Evolutionary conservation across 2,797 vertebrate species (phyloP).

Genomic region (Acanthopagrus latus): DNA sequence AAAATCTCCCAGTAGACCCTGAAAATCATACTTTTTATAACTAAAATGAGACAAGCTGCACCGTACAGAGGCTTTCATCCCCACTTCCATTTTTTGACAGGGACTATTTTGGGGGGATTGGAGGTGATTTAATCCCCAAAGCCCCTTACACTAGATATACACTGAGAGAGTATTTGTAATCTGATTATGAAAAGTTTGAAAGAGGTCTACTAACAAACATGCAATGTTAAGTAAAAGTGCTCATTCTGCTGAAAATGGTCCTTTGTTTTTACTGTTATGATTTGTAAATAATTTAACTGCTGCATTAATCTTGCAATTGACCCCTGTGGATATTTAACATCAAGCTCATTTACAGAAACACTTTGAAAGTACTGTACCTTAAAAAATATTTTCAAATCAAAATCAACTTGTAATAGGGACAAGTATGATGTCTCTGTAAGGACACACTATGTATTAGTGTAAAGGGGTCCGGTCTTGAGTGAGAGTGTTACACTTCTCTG

Average conservation of each 20-base stretch:
- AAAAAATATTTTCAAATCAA: too few relatives aligned
- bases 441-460: too few relatives aligned
- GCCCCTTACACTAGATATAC: neutral
- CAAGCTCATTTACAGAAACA: too few relatives aligned
- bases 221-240: neutral
- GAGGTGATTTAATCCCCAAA: conserved; percentile 11
- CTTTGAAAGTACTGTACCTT: too few relatives aligned
- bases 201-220: neutral
- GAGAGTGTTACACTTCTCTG: too few relatives aligned
- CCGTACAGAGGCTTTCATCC: conserved; percentile 49
- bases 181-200: neutral
- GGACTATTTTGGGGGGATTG: conserved; percentile 40
- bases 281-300: neutral
- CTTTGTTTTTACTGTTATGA: neutral
- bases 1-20: conserved; percentile 60
- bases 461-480: too few relatives aligned
- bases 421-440: too few relatives aligned
- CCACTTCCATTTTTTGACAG: conserved; percentile 15
- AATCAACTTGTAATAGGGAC: too few relatives aligned
- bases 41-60: conserved; percentile 59
- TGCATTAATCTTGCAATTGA: neutral
- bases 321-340: too few relatives aligned
- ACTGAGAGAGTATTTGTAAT: neutral
- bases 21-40: conserved; percentile 58
- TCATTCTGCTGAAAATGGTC: neutral